Evolutionary conservation across 2,888 invertebrate species (phyloP), one percentile per base, ranked within the genome.

Genomic region (Augiades crinisus): DNA sequence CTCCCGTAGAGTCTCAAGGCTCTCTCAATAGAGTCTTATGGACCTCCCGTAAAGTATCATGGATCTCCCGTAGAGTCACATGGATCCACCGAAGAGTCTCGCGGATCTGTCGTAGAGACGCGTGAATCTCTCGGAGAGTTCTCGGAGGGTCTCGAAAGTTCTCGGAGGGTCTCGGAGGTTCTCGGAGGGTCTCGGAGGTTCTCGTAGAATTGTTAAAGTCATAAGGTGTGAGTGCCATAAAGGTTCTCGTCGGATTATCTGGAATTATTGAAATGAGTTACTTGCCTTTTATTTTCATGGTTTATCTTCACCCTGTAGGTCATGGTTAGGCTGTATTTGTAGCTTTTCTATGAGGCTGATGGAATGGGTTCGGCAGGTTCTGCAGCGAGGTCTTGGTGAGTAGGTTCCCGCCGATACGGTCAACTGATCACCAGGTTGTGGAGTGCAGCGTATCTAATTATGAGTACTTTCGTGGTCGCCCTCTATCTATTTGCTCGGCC

Each of bases 381-480:
- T 33, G 33, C 12, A 33, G 5, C 19, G 24, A 27, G 24, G 38
- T 21, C 4, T 21, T 21, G 17, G 27, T 43, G 27, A 43, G 27
- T 34, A 36, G 13, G 27, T 45, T 38, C 10, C 43, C 53, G 58
- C 41, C 56, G 58, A 58, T 44, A 59, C 53, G 55, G 59, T 41
- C 14, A 13, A 33, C 22, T 55, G 55, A 12, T 57, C 36, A 13
- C 58, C 58, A 8, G 60, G 54, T 31, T 53, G 45, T n/a, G 58
- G 57, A 10, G 60, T 58, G 4, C 51, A 36, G 31, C 31, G 31
- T 5, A 31, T n/a, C 13, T 31, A 10, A 31, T 31, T 10, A 31
- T 31, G 31, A 7, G 27, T 7, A 7, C 7, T 27, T 27, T 2
- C 27, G 27, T 2, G 27, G 27, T n/a, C 31, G 12, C 2, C 31